These are phyloP conservation scores for Telmatochromis brichardi DNA, from an alignment of 2,113 vertebrate species.

Conservation along the genomic window DNA sequence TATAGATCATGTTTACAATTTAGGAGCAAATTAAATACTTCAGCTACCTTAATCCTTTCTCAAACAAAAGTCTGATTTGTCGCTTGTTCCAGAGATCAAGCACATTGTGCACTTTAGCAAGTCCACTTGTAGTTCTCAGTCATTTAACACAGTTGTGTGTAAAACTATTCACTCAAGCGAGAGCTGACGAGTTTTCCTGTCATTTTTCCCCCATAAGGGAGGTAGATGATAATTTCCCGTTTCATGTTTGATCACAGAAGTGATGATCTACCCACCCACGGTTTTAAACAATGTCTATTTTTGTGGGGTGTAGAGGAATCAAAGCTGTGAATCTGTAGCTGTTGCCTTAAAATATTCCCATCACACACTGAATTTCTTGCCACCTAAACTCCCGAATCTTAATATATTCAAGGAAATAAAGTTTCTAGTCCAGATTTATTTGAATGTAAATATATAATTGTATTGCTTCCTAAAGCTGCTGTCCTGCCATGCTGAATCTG, in stretches of 20 bases:
- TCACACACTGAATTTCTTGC: slow-evolving; percentile 41
- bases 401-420: slow-evolving; percentile 49
- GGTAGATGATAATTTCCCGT: background rate
- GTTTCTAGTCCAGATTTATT: background rate
- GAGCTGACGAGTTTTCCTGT: background rate
- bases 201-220: background rate
- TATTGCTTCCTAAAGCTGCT: slow-evolving; percentile 65
- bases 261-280: background rate
- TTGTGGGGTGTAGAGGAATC: background rate
- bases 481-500: slow-evolving; percentile 68
- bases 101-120: slow-evolving; percentile 63
- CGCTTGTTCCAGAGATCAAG: slow-evolving; percentile 36
- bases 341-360: slow-evolving; percentile 56
- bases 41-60: slow-evolving; percentile 22
- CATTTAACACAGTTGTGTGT: slow-evolving; percentile 7
- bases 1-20: slow-evolving; percentile 49
- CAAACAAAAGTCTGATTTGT: slow-evolving; percentile 1
- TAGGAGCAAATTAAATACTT: slow-evolving; percentile 27
- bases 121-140: background rate
- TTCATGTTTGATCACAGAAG: background rate
- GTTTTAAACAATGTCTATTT: background rate
- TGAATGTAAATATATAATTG: slow-evolving; percentile 55
- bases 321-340: slow-evolving; percentile 61
- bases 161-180: background rate
- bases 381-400: slow-evolving; percentile 17